phyloP scores from a whole-genome alignment of 2,797 vertebrate species.

The Xiphorhynchus erythropygius region DNA sequence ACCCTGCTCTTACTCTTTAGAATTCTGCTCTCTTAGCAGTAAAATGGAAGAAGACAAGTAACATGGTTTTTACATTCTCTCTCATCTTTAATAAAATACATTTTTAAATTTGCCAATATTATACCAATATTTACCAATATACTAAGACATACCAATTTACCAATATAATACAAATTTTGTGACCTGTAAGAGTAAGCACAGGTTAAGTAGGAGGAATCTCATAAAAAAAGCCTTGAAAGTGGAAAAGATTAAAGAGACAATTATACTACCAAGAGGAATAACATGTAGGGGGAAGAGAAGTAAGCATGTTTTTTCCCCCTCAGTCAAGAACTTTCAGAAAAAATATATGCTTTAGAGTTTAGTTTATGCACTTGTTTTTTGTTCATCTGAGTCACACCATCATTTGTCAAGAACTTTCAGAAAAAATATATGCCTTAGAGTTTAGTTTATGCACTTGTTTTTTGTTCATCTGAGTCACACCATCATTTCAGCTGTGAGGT shows the following conservation, averaged over 20 bases:
- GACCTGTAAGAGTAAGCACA: too few relatives aligned
- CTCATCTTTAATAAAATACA: too few relatives aligned
- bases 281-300: background rate
- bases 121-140: too few relatives aligned
- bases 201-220: background rate
- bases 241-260: background rate
- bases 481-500: background rate
- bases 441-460: background rate
- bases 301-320: background rate
- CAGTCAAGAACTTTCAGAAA: background rate
- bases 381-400: background rate
- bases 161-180: too few relatives aligned
- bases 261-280: background rate
- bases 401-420: background rate
- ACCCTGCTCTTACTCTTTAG: too few relatives aligned
- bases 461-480: background rate
- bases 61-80: too few relatives aligned
- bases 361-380: background rate
- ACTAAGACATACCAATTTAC: too few relatives aligned
- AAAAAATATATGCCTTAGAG: accelerated
- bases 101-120: too few relatives aligned
- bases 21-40: too few relatives aligned
- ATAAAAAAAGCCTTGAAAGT: background rate
- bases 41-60: too few relatives aligned
- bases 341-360: accelerated